Evolutionary conservation across 1,140 invertebrate genomes (phyloP), one percentile per base, ranked within the genome.

Genomic region (Trachymyrmex septentrionalis): DNA sequence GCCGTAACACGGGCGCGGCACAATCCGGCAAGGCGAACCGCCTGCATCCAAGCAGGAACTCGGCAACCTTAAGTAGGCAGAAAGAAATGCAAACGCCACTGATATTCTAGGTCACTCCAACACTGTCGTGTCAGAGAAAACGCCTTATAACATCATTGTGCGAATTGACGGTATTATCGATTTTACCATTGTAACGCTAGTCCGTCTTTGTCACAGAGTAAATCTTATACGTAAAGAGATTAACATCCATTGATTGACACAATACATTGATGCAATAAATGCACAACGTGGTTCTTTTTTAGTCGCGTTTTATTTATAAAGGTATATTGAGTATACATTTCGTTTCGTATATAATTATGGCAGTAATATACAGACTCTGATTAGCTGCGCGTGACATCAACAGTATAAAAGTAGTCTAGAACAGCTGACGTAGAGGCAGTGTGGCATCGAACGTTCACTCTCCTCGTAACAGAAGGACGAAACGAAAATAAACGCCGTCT

Each of bases 251-350:
- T 30, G 10, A 48, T 24, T 2, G n/a, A 1, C 5, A 30, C 0
- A 30, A 53, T 27, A 21, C 30, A 14, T 21, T 30, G n/a, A 1
- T 3, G 44, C 1, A 30, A 53, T 27, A 21, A 24, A 55, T 19
- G 0, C 19, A 2, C 19, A 2, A 75, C 9, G 6, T 44, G 5
- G 21, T 71, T 80, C 82, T 75, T 50, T 92, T 91, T 89, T 61
- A 75, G 66, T 91, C 85, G 82, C 90, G 87, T 94, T 90, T 93
- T 94, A 94, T 94, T 94, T 94, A 94, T 94, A 94, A 94, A 94
- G 92, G 89, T 94, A 93, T 92, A 91, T 88, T 90, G 92, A 91
- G 93, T 93, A 94, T 94, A 94, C 93, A 94, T 94, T 88, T 88
- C 84, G 89, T 92, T 89, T 92, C 66, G 38, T 48, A 69, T 57